Conservation (phyloP, 2,113 vertebrate species). For the Ariopsis seemanni region DNA sequence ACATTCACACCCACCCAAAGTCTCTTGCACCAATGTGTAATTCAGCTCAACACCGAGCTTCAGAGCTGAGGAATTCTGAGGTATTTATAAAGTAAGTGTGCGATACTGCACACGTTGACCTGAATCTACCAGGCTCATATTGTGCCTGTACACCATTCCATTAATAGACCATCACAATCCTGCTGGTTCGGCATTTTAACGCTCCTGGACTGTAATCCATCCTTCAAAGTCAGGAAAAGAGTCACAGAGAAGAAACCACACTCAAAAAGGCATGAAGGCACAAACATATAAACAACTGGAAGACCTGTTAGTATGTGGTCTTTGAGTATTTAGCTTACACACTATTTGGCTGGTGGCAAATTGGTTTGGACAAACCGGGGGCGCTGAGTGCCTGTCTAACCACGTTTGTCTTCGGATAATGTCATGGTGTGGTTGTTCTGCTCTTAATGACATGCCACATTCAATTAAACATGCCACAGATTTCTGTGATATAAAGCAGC, state of each 20-base stretch:
- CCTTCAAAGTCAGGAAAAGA: not conserved
- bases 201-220: not conserved
- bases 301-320: not conserved
- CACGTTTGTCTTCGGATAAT: conserved; percentile 12
- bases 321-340: not conserved
- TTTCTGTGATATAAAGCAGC: conserved; percentile 15
- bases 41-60: not conserved
- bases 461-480: conserved; percentile 27
- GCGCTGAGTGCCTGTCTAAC: conserved; percentile 13
- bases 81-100: conserved; percentile 44
- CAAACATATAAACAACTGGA: not conserved
- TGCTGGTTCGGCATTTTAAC: not conserved
- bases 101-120: conserved; percentile 36
- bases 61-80: conserved; percentile 5
- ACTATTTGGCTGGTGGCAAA: not conserved
- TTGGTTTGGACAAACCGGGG: not conserved
- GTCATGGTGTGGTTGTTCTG: conserved; percentile 32
- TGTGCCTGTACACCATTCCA: not conserved
- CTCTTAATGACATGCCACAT: conserved; percentile 32
- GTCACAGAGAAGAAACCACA: not conserved
- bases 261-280: not conserved
- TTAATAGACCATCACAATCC: not conserved
- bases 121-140: conserved; percentile 29
- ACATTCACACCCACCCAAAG: not conserved
- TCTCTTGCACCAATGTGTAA: not conserved